Evolutionary conservation across 92 coral and sea anemone genomes (phyloP), one percentile per base, ranked within the genome.

Genomic region (Paramuricea clavata): DNA sequence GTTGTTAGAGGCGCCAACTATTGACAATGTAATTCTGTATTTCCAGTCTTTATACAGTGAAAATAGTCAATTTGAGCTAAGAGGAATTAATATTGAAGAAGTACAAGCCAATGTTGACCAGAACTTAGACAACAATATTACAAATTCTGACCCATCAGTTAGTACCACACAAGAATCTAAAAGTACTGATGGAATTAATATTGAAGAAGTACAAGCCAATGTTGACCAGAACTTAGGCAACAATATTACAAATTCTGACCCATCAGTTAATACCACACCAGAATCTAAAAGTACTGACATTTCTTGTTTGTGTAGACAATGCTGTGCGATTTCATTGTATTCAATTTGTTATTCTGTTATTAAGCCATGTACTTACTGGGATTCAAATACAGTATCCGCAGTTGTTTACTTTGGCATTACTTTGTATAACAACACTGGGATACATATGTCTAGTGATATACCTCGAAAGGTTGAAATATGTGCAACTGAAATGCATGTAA

Each of bases 281-380:
- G 22, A 54, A 54, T 22, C 15, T 44, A 31, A 73, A 79, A 31
- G 17, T 32, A 31, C 26, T 79, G 61, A 59, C 16, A 23, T 22
- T 76, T 49, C 25, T 34, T 23, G 59, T 39, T 68, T 39, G 49
- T 82, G 74, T 59, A 81, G 49, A 74, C 60, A 67, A 31, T 36
- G 93, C 60, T 87, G 89, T 91, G 83, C 86, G 39, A 79, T 91
- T 61, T 82, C 82, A 15, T 83, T 91, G 57, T 87, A 87, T 82
- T 86, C 85, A 70, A 86, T 76, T 81, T 86, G 88, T 86, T 90
- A 81, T 82, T 86, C 93, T 49, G 49, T 90, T 32, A 90, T 90
- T 50, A 90, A 90, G 69, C 77, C 90, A 22, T 86, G 88, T 87
- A 70, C 85, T 59, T 90, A 90, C 72, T 86, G 90, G 90, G 78